A percentile compares a stretch with the other conserved stretches of the same genome.
These are phyloP conservation scores for Narcine bancroftii DNA, from an alignment of 2,113 vertebrate species.

Conservation along the genomic window DNA sequence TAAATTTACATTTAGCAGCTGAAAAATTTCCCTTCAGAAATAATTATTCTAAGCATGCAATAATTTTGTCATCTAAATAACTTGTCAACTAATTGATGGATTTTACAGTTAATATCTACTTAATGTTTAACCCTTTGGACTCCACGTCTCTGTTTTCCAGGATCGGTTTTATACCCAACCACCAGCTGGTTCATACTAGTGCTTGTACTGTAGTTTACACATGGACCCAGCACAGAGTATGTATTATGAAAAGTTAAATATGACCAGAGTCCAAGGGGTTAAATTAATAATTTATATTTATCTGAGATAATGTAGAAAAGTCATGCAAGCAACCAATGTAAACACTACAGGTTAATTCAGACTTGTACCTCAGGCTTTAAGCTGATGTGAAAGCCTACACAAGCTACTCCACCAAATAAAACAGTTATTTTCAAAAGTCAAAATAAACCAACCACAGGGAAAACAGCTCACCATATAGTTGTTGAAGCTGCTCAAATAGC, in stretches of 20 bases:
- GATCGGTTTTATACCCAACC: too few species aligned
- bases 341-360: not conserved
- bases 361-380: not conserved
- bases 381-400: not conserved
- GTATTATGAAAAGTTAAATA: too few species aligned
- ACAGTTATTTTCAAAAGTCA: not conserved
- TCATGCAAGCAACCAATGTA: not conserved
- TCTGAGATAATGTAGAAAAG: not conserved
- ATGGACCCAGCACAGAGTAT: too few species aligned
- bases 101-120: not conserved
- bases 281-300: too few species aligned
- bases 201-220: too few species aligned
- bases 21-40: not conserved
- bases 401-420: not conserved
- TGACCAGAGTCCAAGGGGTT: too few species aligned
- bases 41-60: not conserved
- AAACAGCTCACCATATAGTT: not conserved
- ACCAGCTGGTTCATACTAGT: too few species aligned
- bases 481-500: not conserved
- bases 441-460: not conserved
- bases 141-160: too few species aligned
- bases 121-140: slow-evolving; percentile 2
- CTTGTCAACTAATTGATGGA: not conserved
- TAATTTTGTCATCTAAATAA: not conserved
- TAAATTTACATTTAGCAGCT: not conserved